Evolutionary conservation across 2,888 invertebrate species (phyloP).

Genomic region (Aphodius sticticus): DNA sequence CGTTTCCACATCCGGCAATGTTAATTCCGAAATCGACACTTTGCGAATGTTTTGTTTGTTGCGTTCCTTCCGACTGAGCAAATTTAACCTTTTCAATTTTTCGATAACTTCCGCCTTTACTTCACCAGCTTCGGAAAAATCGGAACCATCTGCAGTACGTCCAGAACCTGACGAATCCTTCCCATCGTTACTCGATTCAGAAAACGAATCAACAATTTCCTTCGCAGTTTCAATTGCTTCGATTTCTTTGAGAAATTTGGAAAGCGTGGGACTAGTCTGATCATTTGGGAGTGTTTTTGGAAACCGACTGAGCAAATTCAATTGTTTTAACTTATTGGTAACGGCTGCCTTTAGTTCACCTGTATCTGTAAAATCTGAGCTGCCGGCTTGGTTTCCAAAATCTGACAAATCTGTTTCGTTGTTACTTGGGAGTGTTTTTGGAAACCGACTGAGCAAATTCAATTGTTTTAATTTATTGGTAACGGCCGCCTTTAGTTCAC

Average conservation of each 20-base stretch:
- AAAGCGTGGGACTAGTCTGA: no score
- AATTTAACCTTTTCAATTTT: neutral
- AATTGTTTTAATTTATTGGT: neutral
- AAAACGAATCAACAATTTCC: neutral
- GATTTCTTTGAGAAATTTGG: neutral
- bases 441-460: neutral
- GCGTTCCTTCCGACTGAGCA: neutral
- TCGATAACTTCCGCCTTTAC: neutral
- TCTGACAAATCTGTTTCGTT: neutral
- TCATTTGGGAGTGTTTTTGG: no score
- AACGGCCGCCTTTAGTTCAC: neutral
- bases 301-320: neutral
- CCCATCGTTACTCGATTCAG: neutral
- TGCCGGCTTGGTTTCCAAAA: neutral
- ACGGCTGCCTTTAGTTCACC: neutral
- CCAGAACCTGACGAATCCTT: neutral
- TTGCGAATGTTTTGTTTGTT: neutral
- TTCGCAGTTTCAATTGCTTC: neutral
- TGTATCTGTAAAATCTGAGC: neutral
- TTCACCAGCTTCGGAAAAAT: neutral
- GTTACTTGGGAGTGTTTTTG: neutral
- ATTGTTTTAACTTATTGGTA: neutral
- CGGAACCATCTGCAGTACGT: neutral
- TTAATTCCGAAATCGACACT: neutral
- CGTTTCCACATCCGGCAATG: neutral